These are phyloP conservation scores for Andrena minutula DNA, from an alignment of 2,888 invertebrate species.

Conservation along the genomic window DNA sequence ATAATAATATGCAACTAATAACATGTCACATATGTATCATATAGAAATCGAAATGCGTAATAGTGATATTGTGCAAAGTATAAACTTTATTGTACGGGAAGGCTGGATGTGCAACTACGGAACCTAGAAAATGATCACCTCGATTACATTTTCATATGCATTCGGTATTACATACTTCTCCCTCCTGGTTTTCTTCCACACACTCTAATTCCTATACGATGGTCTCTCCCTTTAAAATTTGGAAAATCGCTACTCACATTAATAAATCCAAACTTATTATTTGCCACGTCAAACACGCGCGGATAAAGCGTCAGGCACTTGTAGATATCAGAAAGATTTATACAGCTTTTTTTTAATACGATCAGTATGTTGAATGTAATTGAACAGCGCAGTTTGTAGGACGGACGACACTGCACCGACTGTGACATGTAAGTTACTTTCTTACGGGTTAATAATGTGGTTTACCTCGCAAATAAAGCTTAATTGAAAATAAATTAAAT, in stretches of 20 bases:
- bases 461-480: background rate
- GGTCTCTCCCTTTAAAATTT: constrained; percentile 63
- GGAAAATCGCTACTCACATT: constrained; percentile 51
- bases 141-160: constrained; percentile 24
- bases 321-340: constrained; percentile 58
- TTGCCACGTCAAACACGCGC: constrained; percentile 66
- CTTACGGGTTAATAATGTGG: background rate
- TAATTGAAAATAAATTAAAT: constrained; percentile 3
- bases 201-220: constrained; percentile 1
- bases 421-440: background rate
- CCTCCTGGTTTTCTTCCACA: constrained; percentile 11
- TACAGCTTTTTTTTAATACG: constrained; percentile 15
- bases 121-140: constrained; percentile 41
- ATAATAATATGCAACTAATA: constrained; percentile 38
- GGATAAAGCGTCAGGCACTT: constrained; percentile 77
- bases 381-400: constrained; percentile 40
- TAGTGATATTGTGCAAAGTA: constrained; percentile 36
- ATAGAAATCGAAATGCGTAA: constrained; percentile 36
- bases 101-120: constrained; percentile 32
- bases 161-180: constrained; percentile 34
- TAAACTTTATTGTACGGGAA: constrained; percentile 43
- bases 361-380: constrained; percentile 22
- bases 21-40: constrained; percentile 30
- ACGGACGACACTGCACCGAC: constrained; percentile 43
- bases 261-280: constrained; percentile 60